A percentile compares a stretch with the other conserved stretches of the same genome.
Evolutionary conservation across 1,140 invertebrate species (phyloP).

Genomic region (Potamilus streckersoni): DNA sequence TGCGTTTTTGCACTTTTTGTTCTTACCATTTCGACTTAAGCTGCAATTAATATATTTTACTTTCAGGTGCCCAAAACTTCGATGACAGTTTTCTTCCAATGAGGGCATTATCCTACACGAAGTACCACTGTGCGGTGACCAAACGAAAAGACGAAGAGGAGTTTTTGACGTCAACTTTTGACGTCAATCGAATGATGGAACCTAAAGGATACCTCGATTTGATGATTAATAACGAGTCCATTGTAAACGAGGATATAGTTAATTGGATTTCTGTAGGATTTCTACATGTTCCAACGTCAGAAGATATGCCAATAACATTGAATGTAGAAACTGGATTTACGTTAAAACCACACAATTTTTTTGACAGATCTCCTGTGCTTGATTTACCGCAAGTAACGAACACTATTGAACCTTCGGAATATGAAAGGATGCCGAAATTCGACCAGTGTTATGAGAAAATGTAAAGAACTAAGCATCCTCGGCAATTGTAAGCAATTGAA

Average conservation of each 20-base stretch:
- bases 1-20: no score
- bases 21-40: no score
- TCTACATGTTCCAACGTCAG: constrained; percentile 30
- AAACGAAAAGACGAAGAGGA: constrained; percentile 30
- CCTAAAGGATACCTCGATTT: constrained; percentile 13
- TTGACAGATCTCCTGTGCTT: constrained; percentile 23
- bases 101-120: constrained; percentile 29
- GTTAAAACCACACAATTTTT: constrained; percentile 34
- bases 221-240: constrained; percentile 22
- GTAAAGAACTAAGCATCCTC: no score
- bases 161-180: constrained; percentile 26
- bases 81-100: constrained; percentile 19
- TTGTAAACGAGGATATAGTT: constrained; percentile 28
- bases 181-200: constrained; percentile 28
- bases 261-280: constrained; percentile 34
- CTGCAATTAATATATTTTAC: no score
- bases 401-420: constrained; percentile 13
- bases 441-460: constrained; percentile 16
- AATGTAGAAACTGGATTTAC: constrained; percentile 22
- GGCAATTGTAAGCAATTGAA: no score
- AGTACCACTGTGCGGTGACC: constrained; percentile 30
- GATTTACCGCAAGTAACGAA: constrained; percentile 28
- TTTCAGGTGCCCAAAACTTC: background rate
- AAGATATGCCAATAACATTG: constrained; percentile 35
- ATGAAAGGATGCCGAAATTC: constrained; percentile 14